These are phyloP conservation scores for Leptopilina drosophilae DNA, from an alignment of 2,888 invertebrate genomes.

Conservation along the genomic window DNA sequence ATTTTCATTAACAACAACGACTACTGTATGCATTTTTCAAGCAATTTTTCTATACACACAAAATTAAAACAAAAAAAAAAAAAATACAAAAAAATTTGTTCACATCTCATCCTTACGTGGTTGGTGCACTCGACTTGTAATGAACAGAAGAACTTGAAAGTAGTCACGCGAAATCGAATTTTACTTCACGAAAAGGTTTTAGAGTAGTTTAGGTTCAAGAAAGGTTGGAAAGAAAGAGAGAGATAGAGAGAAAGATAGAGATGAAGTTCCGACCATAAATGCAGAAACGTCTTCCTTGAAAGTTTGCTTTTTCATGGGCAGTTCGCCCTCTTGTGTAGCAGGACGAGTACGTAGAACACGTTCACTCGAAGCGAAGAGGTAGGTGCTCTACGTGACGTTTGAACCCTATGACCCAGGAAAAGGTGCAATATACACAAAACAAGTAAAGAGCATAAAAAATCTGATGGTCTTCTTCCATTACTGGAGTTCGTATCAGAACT, in stretches of 20 bases:
- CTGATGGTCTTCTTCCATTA: slow-evolving; percentile 18
- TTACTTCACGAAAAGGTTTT: slow-evolving; percentile 11
- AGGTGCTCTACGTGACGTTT: slow-evolving; percentile 37
- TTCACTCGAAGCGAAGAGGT: slow-evolving; percentile 22
- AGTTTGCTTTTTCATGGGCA: slow-evolving; percentile 36
- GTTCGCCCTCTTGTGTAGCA: slow-evolving; percentile 27
- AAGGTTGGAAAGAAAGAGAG: slow-evolving; percentile 6
- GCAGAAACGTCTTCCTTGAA: slow-evolving; percentile 20
- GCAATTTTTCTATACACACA: too few species aligned
- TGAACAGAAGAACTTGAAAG: background rate
- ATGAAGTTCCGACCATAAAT: slow-evolving; percentile 14
- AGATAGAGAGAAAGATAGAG: background rate
- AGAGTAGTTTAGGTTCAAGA: slow-evolving; percentile 13
- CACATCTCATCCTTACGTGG: too few species aligned
- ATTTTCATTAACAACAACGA: background rate
- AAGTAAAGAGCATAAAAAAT: slow-evolving; percentile 12
- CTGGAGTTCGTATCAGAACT: background rate
- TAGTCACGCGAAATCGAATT: background rate
- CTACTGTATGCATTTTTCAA: too few species aligned
- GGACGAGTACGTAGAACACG: slow-evolving; percentile 30
- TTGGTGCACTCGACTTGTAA: background rate
- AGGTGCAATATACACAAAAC: slow-evolving; percentile 33
- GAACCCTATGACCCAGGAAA: slow-evolving; percentile 28
- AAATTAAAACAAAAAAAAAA: too few species aligned
- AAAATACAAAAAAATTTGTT: background rate